phyloP scores from a whole-genome alignment of 2,797 vertebrate genomes.

The Perodicticus potto region DNA sequence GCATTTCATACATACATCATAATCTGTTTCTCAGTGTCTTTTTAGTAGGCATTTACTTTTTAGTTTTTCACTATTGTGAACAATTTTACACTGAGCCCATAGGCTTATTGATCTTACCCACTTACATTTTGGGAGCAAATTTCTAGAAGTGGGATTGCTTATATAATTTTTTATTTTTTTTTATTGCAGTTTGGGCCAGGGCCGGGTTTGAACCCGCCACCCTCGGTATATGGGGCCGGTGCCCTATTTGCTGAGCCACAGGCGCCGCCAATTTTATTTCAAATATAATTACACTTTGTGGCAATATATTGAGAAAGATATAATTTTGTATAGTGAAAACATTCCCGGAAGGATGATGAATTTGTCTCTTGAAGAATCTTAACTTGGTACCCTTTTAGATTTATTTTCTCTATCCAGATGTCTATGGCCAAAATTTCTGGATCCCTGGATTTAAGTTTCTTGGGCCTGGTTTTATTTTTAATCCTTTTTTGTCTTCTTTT shows the following conservation, averaged over 20 bases:
- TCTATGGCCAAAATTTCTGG: neutral
- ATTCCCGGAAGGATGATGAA: neutral
- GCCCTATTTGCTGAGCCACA: no score
- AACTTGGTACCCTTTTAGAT: neutral
- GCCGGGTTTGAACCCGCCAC: no score
- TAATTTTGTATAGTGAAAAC: neutral
- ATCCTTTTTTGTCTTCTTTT: neutral
- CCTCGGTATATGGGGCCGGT: no score
- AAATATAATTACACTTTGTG: slow-evolving; percentile 27
- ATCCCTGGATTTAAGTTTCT: neutral
- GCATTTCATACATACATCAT: neutral
- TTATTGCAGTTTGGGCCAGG: no score
- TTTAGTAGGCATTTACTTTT: slow-evolving; percentile 41
- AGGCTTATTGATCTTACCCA: neutral
- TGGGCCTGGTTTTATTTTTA: neutral
- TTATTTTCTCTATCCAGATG: neutral
- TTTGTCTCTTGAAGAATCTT: slow-evolving; percentile 15
- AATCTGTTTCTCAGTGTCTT: slow-evolving; percentile 1
- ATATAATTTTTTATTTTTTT: neutral
- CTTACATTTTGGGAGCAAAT: slow-evolving; percentile 9
- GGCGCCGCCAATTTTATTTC: neutral
- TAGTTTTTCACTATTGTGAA: slow-evolving; percentile 31
- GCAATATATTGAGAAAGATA: neutral
- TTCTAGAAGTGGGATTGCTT: slow-evolving; percentile 31
- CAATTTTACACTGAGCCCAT: neutral